Percentiles rank a stretch among this genome's conserved stretches.
Conservation (phyloP, 2,113 vertebrate species). For the Pollachius pollachius region DNA sequence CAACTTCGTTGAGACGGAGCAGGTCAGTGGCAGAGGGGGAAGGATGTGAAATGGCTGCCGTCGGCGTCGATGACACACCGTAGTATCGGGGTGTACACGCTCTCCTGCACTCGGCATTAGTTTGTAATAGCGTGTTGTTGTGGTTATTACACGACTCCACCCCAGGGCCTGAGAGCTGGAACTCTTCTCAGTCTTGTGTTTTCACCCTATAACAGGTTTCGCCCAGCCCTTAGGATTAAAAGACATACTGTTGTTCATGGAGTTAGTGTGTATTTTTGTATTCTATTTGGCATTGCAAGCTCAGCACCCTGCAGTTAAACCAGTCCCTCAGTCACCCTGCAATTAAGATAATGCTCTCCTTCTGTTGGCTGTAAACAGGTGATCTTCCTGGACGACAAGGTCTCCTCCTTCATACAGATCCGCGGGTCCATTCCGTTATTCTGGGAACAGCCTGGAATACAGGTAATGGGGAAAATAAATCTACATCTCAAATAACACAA, state of each 20-base stretch:
- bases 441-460: slow-evolving; percentile 97
- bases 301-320: neutral
- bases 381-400: slow-evolving; percentile 91
- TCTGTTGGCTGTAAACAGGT: slow-evolving; percentile 70
- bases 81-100: neutral
- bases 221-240: neutral
- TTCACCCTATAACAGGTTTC: neutral
- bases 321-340: too few species aligned
- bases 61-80: neutral
- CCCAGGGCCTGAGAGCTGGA: too few species aligned
- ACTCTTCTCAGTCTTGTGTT: neutral
- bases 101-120: neutral
- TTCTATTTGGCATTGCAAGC: neutral
- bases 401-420: slow-evolving; percentile 97
- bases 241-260: neutral
- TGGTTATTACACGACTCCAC: too few species aligned
- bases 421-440: slow-evolving; percentile 95
- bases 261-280: too few species aligned
- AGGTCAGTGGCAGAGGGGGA: slow-evolving; percentile 69
- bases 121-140: neutral
- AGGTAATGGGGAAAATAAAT: slow-evolving; percentile 71
- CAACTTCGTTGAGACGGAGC: slow-evolving; percentile 98
- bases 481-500: too few species aligned
- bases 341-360: neutral
- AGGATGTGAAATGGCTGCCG: too few species aligned